Conservation (phyloP, 2,797 vertebrate genomes). For the Enteromius paludinosus region DNA sequence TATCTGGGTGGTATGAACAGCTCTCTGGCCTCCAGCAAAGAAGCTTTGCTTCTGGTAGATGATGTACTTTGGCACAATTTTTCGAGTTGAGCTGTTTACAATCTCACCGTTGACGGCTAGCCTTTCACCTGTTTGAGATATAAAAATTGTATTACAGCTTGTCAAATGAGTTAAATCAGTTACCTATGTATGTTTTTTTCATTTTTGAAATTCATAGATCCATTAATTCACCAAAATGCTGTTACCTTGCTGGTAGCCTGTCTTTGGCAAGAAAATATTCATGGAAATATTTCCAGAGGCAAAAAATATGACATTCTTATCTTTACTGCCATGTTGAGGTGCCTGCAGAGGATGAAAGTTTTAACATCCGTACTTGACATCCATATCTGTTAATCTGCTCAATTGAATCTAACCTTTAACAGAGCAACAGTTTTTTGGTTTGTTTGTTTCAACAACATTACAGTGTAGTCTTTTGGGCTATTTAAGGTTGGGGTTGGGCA, state of each 20-base stretch:
- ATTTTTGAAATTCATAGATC: not conserved
- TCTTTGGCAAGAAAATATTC: slow-evolving; percentile 72
- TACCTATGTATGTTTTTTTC: not conserved
- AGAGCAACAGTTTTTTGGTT: not conserved
- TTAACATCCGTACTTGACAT: not conserved
- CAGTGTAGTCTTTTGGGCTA: not conserved
- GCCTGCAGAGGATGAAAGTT: slow-evolving; percentile 61
- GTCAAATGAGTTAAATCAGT: not conserved
- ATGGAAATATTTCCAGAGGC: slow-evolving; percentile 73
- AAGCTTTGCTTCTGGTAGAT: slow-evolving; percentile 83
- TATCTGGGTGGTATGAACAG: slow-evolving; percentile 81
- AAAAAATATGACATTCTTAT: slow-evolving; percentile 69
- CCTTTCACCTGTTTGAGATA: slow-evolving; percentile 77
- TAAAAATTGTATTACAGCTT: slow-evolving; percentile 3
- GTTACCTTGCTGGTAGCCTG: slow-evolving; percentile 75
- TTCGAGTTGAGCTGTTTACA: slow-evolving; percentile 83
- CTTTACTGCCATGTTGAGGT: slow-evolving; percentile 64
- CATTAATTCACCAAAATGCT: not conserved
- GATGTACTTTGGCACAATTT: slow-evolving; percentile 84
- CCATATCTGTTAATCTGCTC: not conserved
- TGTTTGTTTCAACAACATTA: not conserved
- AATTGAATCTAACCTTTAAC: not conserved
- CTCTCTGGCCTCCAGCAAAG: slow-evolving; percentile 83
- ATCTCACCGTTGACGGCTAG: slow-evolving; percentile 85
- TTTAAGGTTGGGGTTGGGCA: not conserved